These are phyloP conservation scores for Thunnus thynnus DNA, from an alignment of 2,113 vertebrate genomes.

Conservation along the genomic window DNA sequence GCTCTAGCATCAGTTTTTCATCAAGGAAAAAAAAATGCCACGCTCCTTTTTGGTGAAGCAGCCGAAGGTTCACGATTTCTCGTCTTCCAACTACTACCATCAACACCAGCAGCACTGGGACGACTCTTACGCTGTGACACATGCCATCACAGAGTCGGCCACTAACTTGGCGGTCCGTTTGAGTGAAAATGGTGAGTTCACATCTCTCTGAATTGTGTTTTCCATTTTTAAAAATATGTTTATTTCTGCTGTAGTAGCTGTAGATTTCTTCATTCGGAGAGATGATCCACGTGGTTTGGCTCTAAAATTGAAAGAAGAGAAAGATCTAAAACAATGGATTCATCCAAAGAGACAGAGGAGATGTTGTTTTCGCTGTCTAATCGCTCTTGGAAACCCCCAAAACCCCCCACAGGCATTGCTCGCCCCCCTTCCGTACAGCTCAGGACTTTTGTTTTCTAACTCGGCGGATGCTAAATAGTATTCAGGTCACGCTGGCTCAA, in stretches of 20 bases:
- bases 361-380: slow-evolving; percentile 45
- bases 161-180: slow-evolving; percentile 70
- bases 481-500: slow-evolving; percentile 71
- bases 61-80: slow-evolving; percentile 74
- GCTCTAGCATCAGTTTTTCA: slow-evolving; percentile 32
- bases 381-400: slow-evolving; percentile 25
- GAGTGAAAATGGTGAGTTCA: slow-evolving; percentile 76
- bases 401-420: not conserved
- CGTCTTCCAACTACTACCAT: slow-evolving; percentile 65
- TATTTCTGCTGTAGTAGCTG: not conserved
- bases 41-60: slow-evolving; percentile 82
- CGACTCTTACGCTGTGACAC: slow-evolving; percentile 64
- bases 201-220: slow-evolving; percentile 7
- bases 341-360: not conserved
- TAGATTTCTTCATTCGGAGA: not conserved
- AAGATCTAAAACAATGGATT: no score
- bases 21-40: slow-evolving; percentile 68
- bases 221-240: slow-evolving; percentile 1
- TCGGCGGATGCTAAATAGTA: slow-evolving; percentile 66
- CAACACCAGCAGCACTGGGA: slow-evolving; percentile 65
- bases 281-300: not conserved
- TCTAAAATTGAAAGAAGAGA: no score
- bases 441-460: slow-evolving; percentile 72
- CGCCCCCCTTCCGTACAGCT: slow-evolving; percentile 6
- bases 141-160: slow-evolving; percentile 76